Percentiles rank a stretch among this genome's conserved stretches.
phyloP scores from a whole-genome alignment of 2,888 invertebrate genomes.

The Eustalomyia histrio region DNA sequence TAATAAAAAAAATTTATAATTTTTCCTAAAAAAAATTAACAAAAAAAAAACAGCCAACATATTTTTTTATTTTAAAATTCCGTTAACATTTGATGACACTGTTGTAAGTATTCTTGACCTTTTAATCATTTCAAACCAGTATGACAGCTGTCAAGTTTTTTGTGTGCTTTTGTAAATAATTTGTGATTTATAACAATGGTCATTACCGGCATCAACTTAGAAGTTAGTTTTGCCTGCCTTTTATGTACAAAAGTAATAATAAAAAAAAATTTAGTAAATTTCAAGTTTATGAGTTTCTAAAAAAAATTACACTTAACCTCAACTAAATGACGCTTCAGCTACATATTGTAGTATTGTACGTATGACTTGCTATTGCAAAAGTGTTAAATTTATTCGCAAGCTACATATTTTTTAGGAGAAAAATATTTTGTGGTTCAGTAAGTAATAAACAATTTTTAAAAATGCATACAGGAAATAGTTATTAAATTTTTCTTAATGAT shows the following conservation, averaged over 20 bases:
- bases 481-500: constrained; percentile 22
- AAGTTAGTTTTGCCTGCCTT: constrained; percentile 35
- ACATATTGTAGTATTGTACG: background rate
- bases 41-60: background rate
- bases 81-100: constrained; percentile 32
- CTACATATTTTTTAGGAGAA: background rate
- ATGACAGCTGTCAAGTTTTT: constrained; percentile 53
- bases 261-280: constrained; percentile 9
- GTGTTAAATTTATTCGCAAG: constrained; percentile 17
- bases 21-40: background rate
- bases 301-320: background rate
- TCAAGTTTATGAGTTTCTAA: constrained; percentile 49
- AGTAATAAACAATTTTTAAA: background rate
- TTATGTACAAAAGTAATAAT: constrained; percentile 44
- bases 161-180: constrained; percentile 29
- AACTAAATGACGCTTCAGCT: background rate
- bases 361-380: background rate
- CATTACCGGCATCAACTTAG: constrained; percentile 20
- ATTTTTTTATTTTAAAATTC: background rate
- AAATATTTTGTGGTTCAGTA: background rate
- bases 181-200: constrained; percentile 53
- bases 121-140: constrained; percentile 26
- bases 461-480: constrained; percentile 52
- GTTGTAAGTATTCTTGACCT: constrained; percentile 53
- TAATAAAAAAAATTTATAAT: constrained; percentile 29